phyloP scores from a whole-genome alignment of 2,113 vertebrate genomes.

The Illadopsis cleaveri region DNA sequence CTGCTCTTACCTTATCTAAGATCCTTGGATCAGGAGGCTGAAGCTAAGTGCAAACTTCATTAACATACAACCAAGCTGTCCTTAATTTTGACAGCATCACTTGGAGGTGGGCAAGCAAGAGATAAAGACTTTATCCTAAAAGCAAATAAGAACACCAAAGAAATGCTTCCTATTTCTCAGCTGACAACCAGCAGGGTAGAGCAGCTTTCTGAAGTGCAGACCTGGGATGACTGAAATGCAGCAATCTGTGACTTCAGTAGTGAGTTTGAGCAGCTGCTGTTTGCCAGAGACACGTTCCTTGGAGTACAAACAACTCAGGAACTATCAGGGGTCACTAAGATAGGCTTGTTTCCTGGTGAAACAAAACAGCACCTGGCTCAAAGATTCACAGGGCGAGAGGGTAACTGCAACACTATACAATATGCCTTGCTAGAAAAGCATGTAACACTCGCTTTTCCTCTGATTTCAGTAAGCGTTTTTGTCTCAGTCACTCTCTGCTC shows the following conservation, averaged over 20 bases:
- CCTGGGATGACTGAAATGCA: not conserved
- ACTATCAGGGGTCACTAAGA: not conserved
- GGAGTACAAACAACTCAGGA: not conserved
- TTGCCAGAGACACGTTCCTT: not conserved
- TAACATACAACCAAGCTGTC: not conserved
- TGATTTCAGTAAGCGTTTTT: not conserved
- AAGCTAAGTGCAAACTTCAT: not conserved
- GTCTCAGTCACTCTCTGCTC: not conserved
- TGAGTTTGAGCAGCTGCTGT: not conserved
- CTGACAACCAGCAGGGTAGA: not conserved
- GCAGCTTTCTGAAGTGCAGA: not conserved
- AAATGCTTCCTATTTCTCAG: not conserved
- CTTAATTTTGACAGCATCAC: not conserved
- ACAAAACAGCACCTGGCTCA: not conserved
- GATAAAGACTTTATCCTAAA: not conserved
- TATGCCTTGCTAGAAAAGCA: not conserved
- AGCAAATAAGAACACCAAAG: not conserved
- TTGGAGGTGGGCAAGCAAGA: not conserved
- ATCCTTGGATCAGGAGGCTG: not conserved
- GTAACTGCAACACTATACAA: not conserved
- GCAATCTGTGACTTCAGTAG: not conserved
- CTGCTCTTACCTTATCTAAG: not conserved
- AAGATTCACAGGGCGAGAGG: not conserved
- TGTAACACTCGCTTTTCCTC: accelerated
- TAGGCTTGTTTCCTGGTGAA: not conserved